Evolutionary conservation across 2,888 invertebrate genomes (phyloP).

Genomic region (Catotricha subobsoleta): DNA sequence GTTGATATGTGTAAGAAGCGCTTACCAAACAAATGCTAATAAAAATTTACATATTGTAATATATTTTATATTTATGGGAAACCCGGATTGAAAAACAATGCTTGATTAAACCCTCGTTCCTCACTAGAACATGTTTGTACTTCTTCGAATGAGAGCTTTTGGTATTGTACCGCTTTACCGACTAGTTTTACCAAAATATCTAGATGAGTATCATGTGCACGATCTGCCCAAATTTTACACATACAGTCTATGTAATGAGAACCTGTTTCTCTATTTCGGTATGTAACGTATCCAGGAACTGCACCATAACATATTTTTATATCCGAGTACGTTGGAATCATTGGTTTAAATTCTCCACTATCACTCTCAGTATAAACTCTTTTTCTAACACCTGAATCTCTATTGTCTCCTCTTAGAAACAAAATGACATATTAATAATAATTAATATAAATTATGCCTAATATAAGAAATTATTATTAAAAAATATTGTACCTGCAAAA

Average conservation of each 20-base stretch:
- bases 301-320: constrained; percentile 48
- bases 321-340: constrained; percentile 33
- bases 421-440: too few species aligned
- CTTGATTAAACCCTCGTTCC: constrained; percentile 44
- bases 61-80: too few species aligned
- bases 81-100: constrained; percentile 50
- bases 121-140: constrained; percentile 45
- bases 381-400: constrained; percentile 12
- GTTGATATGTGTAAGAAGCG: too few species aligned
- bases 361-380: constrained; percentile 10
- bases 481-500: constrained; percentile 36
- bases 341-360: constrained; percentile 6
- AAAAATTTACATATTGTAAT: too few species aligned
- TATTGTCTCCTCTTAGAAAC: constrained; percentile 14
- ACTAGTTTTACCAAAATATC: constrained; percentile 48
- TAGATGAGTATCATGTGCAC: constrained; percentile 43
- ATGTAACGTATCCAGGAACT: constrained; percentile 34
- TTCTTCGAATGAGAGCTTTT: constrained; percentile 21
- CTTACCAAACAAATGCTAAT: too few species aligned
- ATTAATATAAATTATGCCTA: not conserved
- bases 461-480: not conserved
- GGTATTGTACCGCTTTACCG: constrained; percentile 30
- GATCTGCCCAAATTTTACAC: constrained; percentile 43
- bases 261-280: constrained; percentile 38
- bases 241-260: constrained; percentile 55